phyloP scores from a whole-genome alignment of 2,888 invertebrate species.

The Microplitis manilae region DNA sequence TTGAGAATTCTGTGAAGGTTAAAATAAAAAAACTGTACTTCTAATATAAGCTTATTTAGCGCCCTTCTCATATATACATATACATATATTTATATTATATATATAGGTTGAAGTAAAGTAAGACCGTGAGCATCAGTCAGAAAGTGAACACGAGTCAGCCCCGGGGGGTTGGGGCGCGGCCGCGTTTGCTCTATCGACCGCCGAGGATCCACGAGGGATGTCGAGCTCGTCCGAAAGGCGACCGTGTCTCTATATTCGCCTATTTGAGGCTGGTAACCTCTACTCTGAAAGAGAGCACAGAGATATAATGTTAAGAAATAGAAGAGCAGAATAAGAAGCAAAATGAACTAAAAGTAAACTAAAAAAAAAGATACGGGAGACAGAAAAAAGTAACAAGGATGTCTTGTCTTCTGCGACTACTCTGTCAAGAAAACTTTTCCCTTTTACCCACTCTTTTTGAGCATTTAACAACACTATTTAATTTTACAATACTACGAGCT shows the following conservation, averaged over 20 bases:
- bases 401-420: neutral
- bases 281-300: conserved; percentile 9
- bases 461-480: conserved; percentile 33
- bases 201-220: conserved; percentile 67
- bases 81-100: neutral
- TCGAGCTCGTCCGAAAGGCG: conserved; percentile 63
- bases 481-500: conserved; percentile 15
- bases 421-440: conserved; percentile 26
- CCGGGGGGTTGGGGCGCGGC: conserved; percentile 71
- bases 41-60: too few species aligned
- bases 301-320: neutral
- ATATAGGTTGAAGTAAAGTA: conserved; percentile 5
- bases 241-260: conserved; percentile 37
- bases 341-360: neutral
- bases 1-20: too few species aligned
- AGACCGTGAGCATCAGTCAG: conserved; percentile 30
- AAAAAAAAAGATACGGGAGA: neutral
- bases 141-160: conserved; percentile 42
- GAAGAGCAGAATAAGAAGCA: neutral
- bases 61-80: neutral
- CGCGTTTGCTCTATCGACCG: conserved; percentile 73
- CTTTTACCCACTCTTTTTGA: conserved; percentile 13
- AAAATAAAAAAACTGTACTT: too few species aligned
- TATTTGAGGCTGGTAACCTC: conserved; percentile 37
- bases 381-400: neutral